These are phyloP conservation scores for Lasiurus cinereus DNA, from an alignment of 2,113 vertebrate species.

Conservation along the genomic window DNA sequence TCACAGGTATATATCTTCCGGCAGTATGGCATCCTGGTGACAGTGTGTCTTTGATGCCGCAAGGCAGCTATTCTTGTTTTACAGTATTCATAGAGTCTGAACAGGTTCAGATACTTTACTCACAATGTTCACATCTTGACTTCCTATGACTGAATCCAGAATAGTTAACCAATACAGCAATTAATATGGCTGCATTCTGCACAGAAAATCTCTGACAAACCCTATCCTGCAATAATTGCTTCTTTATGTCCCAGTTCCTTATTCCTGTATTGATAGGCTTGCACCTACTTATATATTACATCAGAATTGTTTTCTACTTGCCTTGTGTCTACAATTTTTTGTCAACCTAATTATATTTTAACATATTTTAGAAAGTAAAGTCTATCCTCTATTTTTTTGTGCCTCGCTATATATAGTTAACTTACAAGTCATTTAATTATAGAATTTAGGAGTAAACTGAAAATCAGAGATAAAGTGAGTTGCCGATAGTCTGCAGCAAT, in stretches of 20 bases:
- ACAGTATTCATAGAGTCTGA: neutral
- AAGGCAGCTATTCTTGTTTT: neutral
- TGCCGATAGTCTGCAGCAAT: neutral
- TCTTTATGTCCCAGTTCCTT: neutral
- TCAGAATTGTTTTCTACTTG: slow-evolving; percentile 51
- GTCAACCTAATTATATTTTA: neutral
- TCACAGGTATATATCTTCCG: slow-evolving; percentile 93
- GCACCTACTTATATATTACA: neutral
- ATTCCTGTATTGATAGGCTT: neutral
- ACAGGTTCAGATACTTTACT: neutral
- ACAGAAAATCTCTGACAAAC: neutral
- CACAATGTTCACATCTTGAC: neutral
- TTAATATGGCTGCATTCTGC: neutral
- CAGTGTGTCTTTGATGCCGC: slow-evolving; percentile 36
- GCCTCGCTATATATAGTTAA: neutral
- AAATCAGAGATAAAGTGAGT: slow-evolving; percentile 6
- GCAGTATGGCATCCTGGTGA: slow-evolving; percentile 50
- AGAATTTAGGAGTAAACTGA: slow-evolving; percentile 39
- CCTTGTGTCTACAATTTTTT: neutral
- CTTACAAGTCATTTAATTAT: slow-evolving; percentile 31
- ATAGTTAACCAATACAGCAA: neutral
- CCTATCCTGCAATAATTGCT: neutral
- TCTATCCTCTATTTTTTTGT: neutral
- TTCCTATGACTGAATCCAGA: neutral
- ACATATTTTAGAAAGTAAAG: slow-evolving; percentile 23